Percentiles rank a stretch among this genome's conserved stretches.
Conservation (phyloP, 2,888 invertebrate genomes). For the Scaptomyza tumidula region DNA sequence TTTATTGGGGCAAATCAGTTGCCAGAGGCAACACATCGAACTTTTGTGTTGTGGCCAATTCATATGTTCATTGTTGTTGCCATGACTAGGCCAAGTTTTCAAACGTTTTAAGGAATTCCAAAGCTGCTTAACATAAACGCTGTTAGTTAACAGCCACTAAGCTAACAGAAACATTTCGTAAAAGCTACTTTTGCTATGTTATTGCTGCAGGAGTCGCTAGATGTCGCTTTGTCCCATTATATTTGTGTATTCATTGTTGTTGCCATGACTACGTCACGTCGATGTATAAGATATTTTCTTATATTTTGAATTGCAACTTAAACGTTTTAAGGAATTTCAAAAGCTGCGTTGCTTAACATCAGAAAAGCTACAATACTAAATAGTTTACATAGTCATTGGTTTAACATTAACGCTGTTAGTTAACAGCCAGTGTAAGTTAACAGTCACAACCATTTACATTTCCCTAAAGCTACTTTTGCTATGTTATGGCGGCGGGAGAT, state of each 20-base stretch:
- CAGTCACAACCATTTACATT: background rate
- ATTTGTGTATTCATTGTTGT: too few species aligned
- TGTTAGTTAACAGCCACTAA: conserved; percentile 2
- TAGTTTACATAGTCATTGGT: too few species aligned
- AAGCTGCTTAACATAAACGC: background rate
- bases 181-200: conserved; percentile 8
- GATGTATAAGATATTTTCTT: too few species aligned
- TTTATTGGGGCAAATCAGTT: conserved; percentile 22
- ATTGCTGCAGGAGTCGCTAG: conserved; percentile 12
- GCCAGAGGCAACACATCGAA: conserved; percentile 26
- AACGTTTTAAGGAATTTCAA: background rate
- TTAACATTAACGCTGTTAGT: too few species aligned
- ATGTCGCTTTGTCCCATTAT: conserved; percentile 27
- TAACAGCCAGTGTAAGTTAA: background rate
- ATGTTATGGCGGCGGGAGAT: background rate
- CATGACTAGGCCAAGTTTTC: conserved; percentile 25
- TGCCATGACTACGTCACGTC: too few species aligned
- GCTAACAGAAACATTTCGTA: too few species aligned
- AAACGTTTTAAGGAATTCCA: too few species aligned
- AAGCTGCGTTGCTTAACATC: conserved; percentile 2
- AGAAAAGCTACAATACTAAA: too few species aligned
- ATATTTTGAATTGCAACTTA: too few species aligned
- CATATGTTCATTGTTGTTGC: conserved; percentile 8
- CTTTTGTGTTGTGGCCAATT: conserved; percentile 35
- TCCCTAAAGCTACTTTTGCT: conserved; percentile 27